phyloP scores from a whole-genome alignment of 2,113 vertebrate species.

The Nansenia antarctica region DNA sequence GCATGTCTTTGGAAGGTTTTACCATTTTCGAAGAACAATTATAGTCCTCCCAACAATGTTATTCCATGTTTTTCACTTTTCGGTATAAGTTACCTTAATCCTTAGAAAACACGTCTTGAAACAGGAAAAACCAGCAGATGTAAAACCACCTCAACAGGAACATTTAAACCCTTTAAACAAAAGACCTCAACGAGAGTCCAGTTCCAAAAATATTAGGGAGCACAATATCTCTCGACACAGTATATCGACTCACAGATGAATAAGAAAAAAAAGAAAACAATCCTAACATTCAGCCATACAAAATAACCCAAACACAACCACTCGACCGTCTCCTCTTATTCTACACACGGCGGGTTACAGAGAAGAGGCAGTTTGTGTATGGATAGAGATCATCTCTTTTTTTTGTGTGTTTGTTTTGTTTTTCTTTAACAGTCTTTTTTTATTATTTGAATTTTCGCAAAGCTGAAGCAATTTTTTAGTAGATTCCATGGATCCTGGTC shows the following conservation, averaged over 20 bases:
- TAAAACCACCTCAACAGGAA: constrained; percentile 82
- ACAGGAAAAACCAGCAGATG: constrained; percentile 79
- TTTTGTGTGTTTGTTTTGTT: too few relatives aligned
- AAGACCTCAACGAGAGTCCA: constrained; percentile 65
- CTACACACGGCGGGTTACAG: constrained; percentile 48
- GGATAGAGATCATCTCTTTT: too few relatives aligned
- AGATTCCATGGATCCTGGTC: constrained; percentile 55
- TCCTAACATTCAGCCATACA: constrained; percentile 72
- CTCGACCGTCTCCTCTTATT: constrained; percentile 48
- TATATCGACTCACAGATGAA: constrained; percentile 69
- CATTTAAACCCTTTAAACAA: constrained; percentile 68
- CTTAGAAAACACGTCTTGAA: constrained; percentile 70
- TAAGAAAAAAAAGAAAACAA: constrained; percentile 54
- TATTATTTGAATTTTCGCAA: constrained; percentile 63
- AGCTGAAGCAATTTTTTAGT: constrained; percentile 68
- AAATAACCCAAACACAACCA: constrained; percentile 58
- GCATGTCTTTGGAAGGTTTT: constrained; percentile 71
- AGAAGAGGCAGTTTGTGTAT: constrained; percentile 67
- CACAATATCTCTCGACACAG: constrained; percentile 70
- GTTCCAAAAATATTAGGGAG: constrained; percentile 69
- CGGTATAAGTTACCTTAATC: constrained; percentile 49
- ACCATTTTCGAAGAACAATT: constrained; percentile 48
- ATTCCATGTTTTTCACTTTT: constrained; percentile 39
- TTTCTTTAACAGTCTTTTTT: constrained; percentile 30
- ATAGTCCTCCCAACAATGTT: constrained; percentile 57